phyloP scores from a whole-genome alignment of 92 coral and sea anemone species.

The Porites evermanni region DNA sequence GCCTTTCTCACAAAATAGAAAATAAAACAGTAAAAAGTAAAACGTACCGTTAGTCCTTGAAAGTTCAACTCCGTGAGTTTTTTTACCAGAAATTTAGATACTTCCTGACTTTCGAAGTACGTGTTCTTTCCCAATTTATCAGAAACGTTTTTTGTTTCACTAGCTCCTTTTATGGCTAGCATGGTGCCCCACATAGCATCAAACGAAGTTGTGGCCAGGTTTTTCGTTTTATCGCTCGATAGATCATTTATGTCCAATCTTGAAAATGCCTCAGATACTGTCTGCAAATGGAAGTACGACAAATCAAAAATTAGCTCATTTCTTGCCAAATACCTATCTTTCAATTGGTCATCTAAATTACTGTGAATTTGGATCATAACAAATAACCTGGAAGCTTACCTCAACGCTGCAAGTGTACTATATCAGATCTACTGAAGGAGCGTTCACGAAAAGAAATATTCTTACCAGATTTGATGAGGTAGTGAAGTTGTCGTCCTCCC shows the following conservation, averaged over 20 bases:
- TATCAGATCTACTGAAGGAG: too few species aligned
- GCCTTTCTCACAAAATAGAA: too few species aligned
- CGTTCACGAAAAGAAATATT: background rate
- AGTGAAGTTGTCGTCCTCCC: conserved; percentile 45
- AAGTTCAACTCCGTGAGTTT: conserved; percentile 42
- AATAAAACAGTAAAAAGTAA: background rate
- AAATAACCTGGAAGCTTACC: too few species aligned
- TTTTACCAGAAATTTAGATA: background rate
- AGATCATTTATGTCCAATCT: background rate
- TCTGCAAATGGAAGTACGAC: conserved; percentile 2
- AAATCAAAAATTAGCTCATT: background rate
- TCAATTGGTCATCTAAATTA: too few species aligned
- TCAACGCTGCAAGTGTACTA: too few species aligned
- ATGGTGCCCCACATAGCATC: conserved; percentile 79
- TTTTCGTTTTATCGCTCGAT: background rate
- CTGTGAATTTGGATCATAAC: too few species aligned
- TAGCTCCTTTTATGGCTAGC: conserved; percentile 67
- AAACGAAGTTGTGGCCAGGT: conserved; percentile 19
- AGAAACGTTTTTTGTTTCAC: background rate
- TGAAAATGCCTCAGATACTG: background rate
- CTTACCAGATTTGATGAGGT: conserved; percentile 92
- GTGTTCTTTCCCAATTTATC: background rate
- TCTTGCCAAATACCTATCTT: too few species aligned
- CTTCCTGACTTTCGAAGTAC: background rate
- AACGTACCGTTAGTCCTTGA: conserved; percentile 82